phyloP scores from a whole-genome alignment of 2,113 vertebrate species.

The Stercorarius parasiticus region DNA sequence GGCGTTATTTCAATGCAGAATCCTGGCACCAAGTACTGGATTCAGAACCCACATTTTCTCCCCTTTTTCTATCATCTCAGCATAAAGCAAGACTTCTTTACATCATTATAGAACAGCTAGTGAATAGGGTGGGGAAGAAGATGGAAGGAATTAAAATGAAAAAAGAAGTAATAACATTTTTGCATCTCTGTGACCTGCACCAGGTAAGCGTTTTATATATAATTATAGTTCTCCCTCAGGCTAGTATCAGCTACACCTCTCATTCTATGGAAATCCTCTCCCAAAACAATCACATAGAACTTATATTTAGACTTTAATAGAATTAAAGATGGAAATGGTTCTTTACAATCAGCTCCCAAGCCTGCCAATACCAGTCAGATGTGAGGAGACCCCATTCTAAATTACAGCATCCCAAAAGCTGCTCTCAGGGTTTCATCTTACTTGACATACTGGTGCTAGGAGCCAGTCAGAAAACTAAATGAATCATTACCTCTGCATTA shows the following conservation, averaged over 20 bases:
- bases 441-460: background rate
- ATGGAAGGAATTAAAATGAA: background rate
- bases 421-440: background rate
- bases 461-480: background rate
- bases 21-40: accelerated
- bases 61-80: accelerated
- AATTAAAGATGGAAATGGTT: background rate
- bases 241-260: background rate
- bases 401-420: background rate
- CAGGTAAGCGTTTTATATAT: background rate
- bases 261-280: background rate
- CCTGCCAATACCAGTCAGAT: background rate
- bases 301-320: background rate
- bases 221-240: background rate
- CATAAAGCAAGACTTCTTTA: background rate
- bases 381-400: background rate
- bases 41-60: accelerated
- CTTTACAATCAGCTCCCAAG: background rate
- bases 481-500: background rate
- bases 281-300: background rate
- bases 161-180: background rate
- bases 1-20: accelerated
- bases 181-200: background rate
- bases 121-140: background rate
- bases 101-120: accelerated